Conservation (phyloP, 2,113 vertebrate genomes). For the Calidris pugnax region DNA sequence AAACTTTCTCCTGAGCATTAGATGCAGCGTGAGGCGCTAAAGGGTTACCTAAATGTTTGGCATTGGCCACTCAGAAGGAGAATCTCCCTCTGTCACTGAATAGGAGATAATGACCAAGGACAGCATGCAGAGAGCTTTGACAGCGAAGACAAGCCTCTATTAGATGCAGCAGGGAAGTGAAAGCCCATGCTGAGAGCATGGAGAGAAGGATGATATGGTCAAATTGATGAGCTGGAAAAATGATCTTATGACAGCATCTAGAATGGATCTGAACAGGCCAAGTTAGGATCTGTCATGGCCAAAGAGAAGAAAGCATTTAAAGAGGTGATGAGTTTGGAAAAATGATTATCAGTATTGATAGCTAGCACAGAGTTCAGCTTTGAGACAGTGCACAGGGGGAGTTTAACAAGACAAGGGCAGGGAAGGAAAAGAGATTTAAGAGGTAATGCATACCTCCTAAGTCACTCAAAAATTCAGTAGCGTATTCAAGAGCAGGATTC, state of each 20-base stretch:
- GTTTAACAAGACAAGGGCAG: background rate
- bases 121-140: background rate
- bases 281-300: background rate
- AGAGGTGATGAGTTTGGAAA: background rate
- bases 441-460: background rate
- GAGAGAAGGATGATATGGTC: background rate
- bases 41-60: background rate
- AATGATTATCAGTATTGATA: background rate
- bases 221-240: background rate
- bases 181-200: background rate
- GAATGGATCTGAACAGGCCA: background rate
- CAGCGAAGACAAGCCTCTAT: background rate
- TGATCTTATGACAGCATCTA: background rate
- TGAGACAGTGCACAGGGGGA: rapidly evolving
- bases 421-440: background rate
- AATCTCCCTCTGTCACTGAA: background rate
- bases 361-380: background rate
- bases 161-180: background rate
- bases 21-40: background rate
- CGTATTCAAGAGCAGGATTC: background rate
- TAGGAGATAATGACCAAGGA: background rate
- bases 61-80: background rate
- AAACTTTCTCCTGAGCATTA: background rate
- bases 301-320: background rate
- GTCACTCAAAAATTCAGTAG: background rate